These are phyloP conservation scores for Cistogaster globosa DNA, from an alignment of 2,888 invertebrate species.

Conservation along the genomic window DNA sequence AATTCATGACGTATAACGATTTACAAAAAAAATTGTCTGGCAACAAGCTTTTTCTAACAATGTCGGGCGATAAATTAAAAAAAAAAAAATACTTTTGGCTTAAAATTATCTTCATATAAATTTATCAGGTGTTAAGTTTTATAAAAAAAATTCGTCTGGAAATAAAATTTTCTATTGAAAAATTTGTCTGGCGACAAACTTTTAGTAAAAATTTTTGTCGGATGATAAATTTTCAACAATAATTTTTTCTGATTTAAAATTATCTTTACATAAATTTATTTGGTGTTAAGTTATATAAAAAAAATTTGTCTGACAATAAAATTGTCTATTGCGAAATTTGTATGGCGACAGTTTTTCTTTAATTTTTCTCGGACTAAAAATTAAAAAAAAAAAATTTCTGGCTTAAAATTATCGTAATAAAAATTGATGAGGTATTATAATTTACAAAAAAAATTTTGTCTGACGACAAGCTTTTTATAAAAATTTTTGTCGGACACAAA, in stretches of 20 bases:
- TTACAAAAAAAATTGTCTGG: background rate
- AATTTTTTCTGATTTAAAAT: background rate
- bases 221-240: background rate
- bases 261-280: background rate
- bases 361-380: background rate
- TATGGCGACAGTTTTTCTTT: background rate
- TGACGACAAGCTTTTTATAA: background rate
- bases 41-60: background rate
- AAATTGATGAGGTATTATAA: background rate
- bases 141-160: background rate
- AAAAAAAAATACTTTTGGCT: background rate
- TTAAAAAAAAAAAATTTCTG: background rate
- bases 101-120: background rate
- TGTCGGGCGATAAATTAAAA: background rate
- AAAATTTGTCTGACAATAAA: background rate
- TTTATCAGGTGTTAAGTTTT: background rate
- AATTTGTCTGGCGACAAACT: background rate
- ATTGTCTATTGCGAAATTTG: too few species aligned
- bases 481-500: background rate
- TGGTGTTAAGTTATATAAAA: background rate
- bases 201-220: background rate
- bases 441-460: conserved; percentile 6
- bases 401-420: background rate
- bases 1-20: background rate
- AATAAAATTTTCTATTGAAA: conserved; percentile 2